Base-by-base conservation (phyloP, 2,888 invertebrate species). In the Dicyrtoma fusca region DNA sequence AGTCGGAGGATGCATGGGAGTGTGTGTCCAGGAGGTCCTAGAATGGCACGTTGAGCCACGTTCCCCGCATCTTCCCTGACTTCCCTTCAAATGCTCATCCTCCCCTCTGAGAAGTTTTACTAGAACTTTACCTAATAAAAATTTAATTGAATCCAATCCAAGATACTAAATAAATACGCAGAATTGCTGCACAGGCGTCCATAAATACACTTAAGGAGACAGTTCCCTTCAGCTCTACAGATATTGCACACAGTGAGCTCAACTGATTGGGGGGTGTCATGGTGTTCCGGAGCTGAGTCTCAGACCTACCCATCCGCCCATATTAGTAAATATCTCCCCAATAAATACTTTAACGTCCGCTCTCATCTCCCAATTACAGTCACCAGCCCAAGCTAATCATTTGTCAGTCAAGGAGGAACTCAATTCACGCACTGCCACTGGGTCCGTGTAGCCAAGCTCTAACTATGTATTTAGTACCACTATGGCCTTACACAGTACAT, bases 101-200 rank as follows among this genome's bases (percentile, higher is more conserved):
- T 61, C 61, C 19, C 42, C 61, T 19, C 14, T 61, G 62, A 23
- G 51, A 45, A 64, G 65, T 65, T n/a, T 26, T 26, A 17, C 26
- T 51, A n/a, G 26, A 66, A 66, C 53, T 66, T 66, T 26, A 66
- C 55, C 17, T 42, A 66, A 66, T 66, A 66, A 66, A 66, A 66
- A 66, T 53, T 66, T 66, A 66, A 66, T 66, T 66, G 66, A 66
- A 66, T 66, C 42, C 66, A 66, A 63, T 26, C 51, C 44, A 34
- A 66, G 53, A 21, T 49, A 64, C 49, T 49, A 64, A 64, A 64
- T 64, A 64, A 64, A 64, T 64, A 64, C 49, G 49, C 14, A 53
- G 17, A 63, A 66, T 66, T 57, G 57, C 25, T 57, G 14, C 23
- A n/a, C 25, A 57, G 19, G 34, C 42, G 19, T 51, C 8, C 34